phyloP scores from a whole-genome alignment of 2,113 vertebrate genomes.

The Callipepla californica region DNA sequence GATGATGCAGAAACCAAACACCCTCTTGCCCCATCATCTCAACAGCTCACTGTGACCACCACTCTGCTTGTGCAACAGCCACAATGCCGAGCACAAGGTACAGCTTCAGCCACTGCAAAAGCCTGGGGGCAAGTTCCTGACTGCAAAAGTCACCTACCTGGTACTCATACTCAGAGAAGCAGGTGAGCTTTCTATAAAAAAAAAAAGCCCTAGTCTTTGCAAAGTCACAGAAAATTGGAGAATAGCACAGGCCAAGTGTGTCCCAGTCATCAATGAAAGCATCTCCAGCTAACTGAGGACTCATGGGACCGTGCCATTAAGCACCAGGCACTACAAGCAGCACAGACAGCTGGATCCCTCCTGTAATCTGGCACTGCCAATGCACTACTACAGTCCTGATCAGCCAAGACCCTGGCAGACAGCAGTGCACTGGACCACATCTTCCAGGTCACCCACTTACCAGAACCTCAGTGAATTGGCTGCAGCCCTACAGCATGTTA shows the following conservation, averaged over 20 bases:
- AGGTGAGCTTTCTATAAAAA: slow-evolving; percentile 13
- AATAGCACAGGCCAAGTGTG: not conserved
- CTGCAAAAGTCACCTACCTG: fast-evolving
- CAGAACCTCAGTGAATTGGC: not conserved
- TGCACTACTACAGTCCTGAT: not conserved
- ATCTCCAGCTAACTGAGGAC: fast-evolving
- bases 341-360: not conserved
- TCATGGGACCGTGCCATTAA: not conserved
- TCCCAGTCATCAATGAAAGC: not conserved
- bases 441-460: not conserved
- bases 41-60: not conserved
- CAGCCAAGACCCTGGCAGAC: not conserved
- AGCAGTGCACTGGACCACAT: not conserved
- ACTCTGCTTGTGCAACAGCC: not conserved
- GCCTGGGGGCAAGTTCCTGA: not conserved
- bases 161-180: slow-evolving; percentile 3
- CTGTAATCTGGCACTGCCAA: not conserved
- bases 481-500: fast-evolving
- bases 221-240: not conserved
- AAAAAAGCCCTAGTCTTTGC: not conserved
- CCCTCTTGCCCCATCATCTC: not conserved
- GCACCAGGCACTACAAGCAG: not conserved
- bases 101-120: not conserved
- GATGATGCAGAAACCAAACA: not conserved
- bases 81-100: fast-evolving